Conservation (phyloP, 2,797 vertebrate genomes). For the Knipowitschia caucasica region DNA sequence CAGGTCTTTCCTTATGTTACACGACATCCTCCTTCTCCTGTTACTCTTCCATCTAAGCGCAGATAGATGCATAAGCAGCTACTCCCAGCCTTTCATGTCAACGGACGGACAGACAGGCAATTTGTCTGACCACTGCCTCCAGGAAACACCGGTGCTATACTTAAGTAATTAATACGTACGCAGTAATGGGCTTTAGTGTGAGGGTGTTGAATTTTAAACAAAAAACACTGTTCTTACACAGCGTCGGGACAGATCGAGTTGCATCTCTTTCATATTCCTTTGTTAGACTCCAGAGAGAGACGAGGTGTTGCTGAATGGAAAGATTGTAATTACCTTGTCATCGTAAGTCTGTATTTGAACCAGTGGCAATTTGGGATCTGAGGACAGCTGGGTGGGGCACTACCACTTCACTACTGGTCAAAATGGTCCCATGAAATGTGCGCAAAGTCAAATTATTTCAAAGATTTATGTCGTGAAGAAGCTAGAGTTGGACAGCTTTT, state of each 20-base stretch:
- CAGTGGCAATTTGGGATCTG: slow-evolving; percentile 16
- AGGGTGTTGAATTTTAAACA: slow-evolving; percentile 8
- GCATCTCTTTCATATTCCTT: slow-evolving; percentile 51
- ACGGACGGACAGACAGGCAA: slow-evolving; percentile 18
- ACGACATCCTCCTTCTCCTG: slow-evolving; percentile 38
- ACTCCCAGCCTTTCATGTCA: slow-evolving; percentile 18
- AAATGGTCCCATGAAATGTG: neutral
- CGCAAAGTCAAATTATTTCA: neutral
- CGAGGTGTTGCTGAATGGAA: slow-evolving; percentile 52
- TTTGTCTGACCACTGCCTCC: slow-evolving; percentile 16
- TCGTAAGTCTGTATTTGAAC: slow-evolving; percentile 24
- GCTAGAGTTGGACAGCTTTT: slow-evolving; percentile 17
- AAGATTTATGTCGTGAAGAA: neutral
- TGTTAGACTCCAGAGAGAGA: slow-evolving; percentile 47
- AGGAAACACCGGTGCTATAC: slow-evolving; percentile 2
- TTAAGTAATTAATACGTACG: slow-evolving; percentile 18
- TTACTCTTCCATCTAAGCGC: slow-evolving; percentile 27
- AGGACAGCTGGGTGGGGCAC: slow-evolving; percentile 14
- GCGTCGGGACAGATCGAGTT: slow-evolving; percentile 53
- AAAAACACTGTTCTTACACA: slow-evolving; percentile 14
- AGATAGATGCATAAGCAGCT: slow-evolving; percentile 27
- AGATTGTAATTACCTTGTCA: slow-evolving; percentile 44
- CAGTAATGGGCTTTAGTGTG: slow-evolving; percentile 12
- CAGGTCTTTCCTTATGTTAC: slow-evolving; percentile 35
- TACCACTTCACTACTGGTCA: neutral